These are phyloP conservation scores for Drosophila ananassae DNA, from an alignment of 1,140 invertebrate genomes.

Conservation along the genomic window DNA sequence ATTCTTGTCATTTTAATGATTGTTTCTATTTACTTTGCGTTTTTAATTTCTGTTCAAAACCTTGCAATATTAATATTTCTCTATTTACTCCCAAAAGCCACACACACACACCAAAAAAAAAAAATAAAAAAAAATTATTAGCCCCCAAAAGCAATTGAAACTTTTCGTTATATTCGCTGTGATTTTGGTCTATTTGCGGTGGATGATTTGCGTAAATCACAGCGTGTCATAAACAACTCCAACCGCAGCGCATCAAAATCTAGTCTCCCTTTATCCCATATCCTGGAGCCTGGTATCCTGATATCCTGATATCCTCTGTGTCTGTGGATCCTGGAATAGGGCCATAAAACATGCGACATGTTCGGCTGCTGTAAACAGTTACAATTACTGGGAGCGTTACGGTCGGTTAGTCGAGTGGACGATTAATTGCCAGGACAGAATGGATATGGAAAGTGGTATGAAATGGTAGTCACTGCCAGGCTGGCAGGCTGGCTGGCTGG, in stretches of 20 bases:
- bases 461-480: not conserved
- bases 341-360: conserved; percentile 50
- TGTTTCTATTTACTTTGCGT: not conserved
- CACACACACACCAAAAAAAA: not conserved
- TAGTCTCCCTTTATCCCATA: not conserved
- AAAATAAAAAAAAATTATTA: not conserved
- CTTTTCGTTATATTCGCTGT: not conserved
- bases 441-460: not conserved
- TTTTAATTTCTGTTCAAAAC: not conserved
- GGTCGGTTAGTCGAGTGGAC: conserved; percentile 41
- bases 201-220: conserved; percentile 23
- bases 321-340: not conserved
- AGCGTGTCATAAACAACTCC: conserved; percentile 29
- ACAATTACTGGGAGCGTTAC: conserved; percentile 43
- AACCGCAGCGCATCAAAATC: conserved; percentile 30
- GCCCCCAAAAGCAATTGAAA: not conserved
- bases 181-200: conserved; percentile 14
- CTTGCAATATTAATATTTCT: conserved; percentile 17
- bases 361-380: conserved; percentile 54
- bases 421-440: conserved; percentile 49
- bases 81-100: not conserved
- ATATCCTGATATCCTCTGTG: not conserved
- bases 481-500: too few relatives aligned
- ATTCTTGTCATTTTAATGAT: too few relatives aligned
- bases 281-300: not conserved